Evolutionary conservation across 2,113 vertebrate species (phyloP).

Genomic region (Cariama cristata): DNA sequence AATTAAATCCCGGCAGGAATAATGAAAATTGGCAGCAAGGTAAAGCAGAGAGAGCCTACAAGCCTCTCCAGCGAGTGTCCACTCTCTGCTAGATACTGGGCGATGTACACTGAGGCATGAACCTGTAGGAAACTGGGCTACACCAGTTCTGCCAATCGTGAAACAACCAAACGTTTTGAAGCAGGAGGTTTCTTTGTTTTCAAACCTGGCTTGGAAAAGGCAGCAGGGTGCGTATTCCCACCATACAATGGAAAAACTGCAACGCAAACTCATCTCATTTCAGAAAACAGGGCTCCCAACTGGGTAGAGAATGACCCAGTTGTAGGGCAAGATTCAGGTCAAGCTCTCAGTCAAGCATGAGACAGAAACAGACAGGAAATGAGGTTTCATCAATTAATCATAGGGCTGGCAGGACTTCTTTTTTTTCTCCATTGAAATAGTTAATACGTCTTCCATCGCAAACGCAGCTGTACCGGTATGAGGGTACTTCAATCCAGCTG

Average conservation of each 20-base stretch:
- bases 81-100: background rate
- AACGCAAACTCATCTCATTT: fast-evolving
- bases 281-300: background rate
- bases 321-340: constrained; percentile 41
- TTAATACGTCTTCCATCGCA: fast-evolving
- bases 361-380: background rate
- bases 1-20: background rate
- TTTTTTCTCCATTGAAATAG: background rate
- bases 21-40: background rate
- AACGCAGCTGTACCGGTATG: fast-evolving
- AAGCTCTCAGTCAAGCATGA: constrained; percentile 17
- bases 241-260: background rate
- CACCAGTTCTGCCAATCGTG: fast-evolving
- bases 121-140: background rate
- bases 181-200: background rate
- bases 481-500: background rate
- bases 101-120: fast-evolving
- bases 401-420: background rate
- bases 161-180: background rate
- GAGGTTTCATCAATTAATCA: constrained; percentile 33
- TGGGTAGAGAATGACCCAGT: background rate
- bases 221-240: background rate
- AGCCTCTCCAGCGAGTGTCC: background rate
- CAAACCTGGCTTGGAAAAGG: background rate
- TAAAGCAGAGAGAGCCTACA: background rate